phyloP scores from a whole-genome alignment of 2,888 invertebrate genomes.

The Harpalus rufipes region DNA sequence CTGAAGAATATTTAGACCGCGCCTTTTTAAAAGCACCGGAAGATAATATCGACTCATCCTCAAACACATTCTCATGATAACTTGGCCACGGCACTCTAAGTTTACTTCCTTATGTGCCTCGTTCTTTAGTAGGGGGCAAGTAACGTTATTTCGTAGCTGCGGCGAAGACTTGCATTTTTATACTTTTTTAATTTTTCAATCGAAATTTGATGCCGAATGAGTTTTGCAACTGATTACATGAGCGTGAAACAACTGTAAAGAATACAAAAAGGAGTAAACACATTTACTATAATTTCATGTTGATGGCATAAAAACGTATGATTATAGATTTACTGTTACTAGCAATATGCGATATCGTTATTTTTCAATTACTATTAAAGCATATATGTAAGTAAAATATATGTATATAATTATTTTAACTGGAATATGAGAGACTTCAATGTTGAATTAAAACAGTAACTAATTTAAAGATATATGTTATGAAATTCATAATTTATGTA shows the following conservation, averaged over 20 bases:
- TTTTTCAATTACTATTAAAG: not conserved
- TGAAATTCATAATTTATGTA: no score
- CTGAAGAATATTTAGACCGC: constrained; percentile 73
- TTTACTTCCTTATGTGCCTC: constrained; percentile 50
- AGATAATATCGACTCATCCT: constrained; percentile 72
- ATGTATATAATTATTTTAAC: not conserved
- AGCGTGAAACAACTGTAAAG: not conserved
- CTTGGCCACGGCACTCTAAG: constrained; percentile 36
- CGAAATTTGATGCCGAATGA: constrained; percentile 34
- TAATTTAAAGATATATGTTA: not conserved
- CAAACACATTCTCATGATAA: constrained; percentile 22
- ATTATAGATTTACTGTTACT: no score
- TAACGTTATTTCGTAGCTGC: constrained; percentile 71
- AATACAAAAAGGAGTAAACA: not conserved
- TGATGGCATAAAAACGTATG: not conserved
- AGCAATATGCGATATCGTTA: not conserved
- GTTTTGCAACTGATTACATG: constrained; percentile 20
- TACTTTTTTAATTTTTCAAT: constrained; percentile 45
- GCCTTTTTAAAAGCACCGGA: constrained; percentile 75
- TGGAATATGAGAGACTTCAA: constrained; percentile 3
- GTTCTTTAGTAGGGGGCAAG: constrained; percentile 72
- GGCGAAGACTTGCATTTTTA: constrained; percentile 60
- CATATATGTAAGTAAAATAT: not conserved
- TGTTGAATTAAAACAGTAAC: not conserved
- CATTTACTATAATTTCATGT: not conserved